Conservation (phyloP, 2,888 invertebrate genomes). For the Auanema sp. region DNA sequence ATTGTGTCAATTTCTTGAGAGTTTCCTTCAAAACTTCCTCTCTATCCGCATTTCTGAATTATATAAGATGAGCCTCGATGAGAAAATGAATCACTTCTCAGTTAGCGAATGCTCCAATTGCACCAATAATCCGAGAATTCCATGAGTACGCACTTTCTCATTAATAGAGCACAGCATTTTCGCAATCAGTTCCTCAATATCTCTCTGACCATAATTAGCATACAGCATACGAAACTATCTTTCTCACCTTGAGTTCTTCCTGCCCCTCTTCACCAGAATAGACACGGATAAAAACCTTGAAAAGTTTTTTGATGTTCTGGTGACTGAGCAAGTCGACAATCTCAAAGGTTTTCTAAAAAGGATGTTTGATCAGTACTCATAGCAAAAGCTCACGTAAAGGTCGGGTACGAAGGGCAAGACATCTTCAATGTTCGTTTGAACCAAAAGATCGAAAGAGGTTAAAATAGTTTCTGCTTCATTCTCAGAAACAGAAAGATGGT, state of each 20-base stretch:
- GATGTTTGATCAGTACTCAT: no score
- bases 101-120: conserved; percentile 18
- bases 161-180: conserved; percentile 22
- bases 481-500: conserved; percentile 10
- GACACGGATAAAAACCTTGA: conserved; percentile 20
- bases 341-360: conserved; percentile 31
- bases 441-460: conserved; percentile 7
- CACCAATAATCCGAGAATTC: conserved; percentile 35
- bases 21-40: conserved; percentile 7
- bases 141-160: conserved; percentile 30
- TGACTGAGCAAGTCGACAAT: conserved; percentile 22
- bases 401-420: conserved; percentile 5
- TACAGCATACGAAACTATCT: not conserved
- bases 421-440: conserved; percentile 4
- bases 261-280: not conserved
- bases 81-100: not conserved
- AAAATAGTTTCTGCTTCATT: conserved; percentile 12
- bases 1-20: not conserved
- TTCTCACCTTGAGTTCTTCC: not conserved
- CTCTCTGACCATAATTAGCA: not conserved
- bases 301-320: conserved; percentile 30
- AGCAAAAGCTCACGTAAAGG: conserved; percentile 8
- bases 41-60: conserved; percentile 6
- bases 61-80: not conserved
- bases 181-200: conserved; percentile 5